Conservation (phyloP, 2,888 invertebrate species). For the Oscheius myriophilus region DNA sequence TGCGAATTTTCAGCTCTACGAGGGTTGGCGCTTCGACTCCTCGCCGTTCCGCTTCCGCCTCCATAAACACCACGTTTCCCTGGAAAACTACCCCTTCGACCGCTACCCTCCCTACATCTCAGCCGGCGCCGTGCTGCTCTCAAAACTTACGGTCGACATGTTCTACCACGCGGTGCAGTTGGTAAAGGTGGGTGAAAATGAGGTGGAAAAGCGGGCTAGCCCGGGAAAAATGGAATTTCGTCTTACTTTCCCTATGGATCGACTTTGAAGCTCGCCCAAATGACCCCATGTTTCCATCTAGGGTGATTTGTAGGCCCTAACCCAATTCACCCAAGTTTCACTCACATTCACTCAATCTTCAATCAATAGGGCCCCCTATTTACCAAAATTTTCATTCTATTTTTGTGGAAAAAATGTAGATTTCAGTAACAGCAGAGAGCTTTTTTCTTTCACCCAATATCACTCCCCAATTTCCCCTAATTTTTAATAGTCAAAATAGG, state of each 20-base stretch:
- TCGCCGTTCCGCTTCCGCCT: slow-evolving; percentile 62
- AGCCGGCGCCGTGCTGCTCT: slow-evolving; percentile 63
- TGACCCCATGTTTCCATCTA: neutral
- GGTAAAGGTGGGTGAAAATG: slow-evolving; percentile 7
- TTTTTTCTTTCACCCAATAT: too few relatives aligned
- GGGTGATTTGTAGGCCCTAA: too few relatives aligned
- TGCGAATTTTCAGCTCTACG: slow-evolving; percentile 41
- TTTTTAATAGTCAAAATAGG: too few relatives aligned
- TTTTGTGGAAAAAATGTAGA: too few relatives aligned
- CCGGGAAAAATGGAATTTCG: neutral
- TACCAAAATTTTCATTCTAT: too few relatives aligned
- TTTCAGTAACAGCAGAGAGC: too few relatives aligned
- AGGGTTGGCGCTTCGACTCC: slow-evolving; percentile 62
- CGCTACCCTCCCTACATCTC: slow-evolving; percentile 68
- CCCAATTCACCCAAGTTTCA: too few relatives aligned
- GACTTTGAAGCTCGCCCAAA: neutral
- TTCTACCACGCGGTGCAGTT: slow-evolving; percentile 23
- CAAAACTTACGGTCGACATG: slow-evolving; percentile 11
- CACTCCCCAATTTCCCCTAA: too few relatives aligned
- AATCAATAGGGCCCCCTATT: too few relatives aligned
- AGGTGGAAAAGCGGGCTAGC: neutral
- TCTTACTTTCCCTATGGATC: neutral
- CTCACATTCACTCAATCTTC: too few relatives aligned
- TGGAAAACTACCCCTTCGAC: slow-evolving; percentile 61
- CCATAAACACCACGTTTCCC: slow-evolving; percentile 51